Conservation (phyloP, 2,888 invertebrate genomes). For the Tortricodes alternella region DNA sequence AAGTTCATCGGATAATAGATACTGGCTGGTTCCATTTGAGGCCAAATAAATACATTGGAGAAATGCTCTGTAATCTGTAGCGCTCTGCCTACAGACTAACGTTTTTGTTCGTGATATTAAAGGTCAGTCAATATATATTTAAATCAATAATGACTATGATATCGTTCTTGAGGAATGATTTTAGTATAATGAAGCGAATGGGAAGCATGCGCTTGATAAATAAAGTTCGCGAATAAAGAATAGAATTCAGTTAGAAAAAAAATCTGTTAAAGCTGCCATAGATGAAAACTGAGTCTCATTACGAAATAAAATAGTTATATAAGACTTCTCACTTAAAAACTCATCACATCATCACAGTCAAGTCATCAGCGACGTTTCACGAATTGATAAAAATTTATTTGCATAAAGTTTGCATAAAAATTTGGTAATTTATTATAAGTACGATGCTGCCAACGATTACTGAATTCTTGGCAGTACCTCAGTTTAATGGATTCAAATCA, state of each 20-base stretch:
- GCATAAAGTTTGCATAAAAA: background rate
- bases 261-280: too few relatives aligned
- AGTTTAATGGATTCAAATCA: conserved; percentile 53
- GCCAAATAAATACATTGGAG: conserved; percentile 23
- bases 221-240: too few relatives aligned
- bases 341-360: too few relatives aligned
- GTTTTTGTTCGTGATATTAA: conserved; percentile 16
- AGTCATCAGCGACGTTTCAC: background rate
- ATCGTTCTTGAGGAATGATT: too few relatives aligned
- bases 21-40: conserved; percentile 27
- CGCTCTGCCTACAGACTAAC: background rate
- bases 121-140: background rate
- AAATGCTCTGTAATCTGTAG: conserved; percentile 1
- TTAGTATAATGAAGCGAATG: too few relatives aligned
- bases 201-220: too few relatives aligned
- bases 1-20: conserved; percentile 18
- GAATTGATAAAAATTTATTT: conserved; percentile 12
- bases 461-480: conserved; percentile 15
- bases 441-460: conserved; percentile 3
- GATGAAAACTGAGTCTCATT: too few relatives aligned
- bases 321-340: too few relatives aligned
- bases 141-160: background rate
- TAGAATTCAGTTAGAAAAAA: too few relatives aligned
- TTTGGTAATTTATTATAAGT: conserved; percentile 11
- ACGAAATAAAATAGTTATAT: too few relatives aligned